phyloP scores from a whole-genome alignment of 30 jellyfish, hydroid and myxozoan species.

The Aurelia sp. region DNA sequence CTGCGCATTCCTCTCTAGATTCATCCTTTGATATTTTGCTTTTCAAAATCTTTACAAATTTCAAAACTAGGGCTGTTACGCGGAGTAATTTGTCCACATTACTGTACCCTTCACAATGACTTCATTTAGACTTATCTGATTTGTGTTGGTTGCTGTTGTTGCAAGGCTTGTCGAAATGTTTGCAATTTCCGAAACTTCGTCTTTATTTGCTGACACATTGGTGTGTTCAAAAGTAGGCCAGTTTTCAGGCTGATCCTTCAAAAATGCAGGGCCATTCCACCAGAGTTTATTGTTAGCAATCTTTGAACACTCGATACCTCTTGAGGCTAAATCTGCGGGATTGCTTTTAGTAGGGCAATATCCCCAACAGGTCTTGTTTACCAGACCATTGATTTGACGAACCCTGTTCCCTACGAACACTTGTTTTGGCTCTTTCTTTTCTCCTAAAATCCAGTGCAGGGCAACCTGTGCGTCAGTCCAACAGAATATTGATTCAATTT shows the following conservation, averaged over 20 bases:
- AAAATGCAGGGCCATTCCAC: constrained; percentile 36
- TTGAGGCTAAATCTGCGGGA: constrained; percentile 11
- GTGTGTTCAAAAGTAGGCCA: background rate
- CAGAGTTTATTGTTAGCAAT: background rate
- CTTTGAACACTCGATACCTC: background rate
- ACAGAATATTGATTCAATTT: background rate
- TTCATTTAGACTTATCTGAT: background rate
- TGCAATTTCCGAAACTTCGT: background rate
- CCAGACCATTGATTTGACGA: background rate
- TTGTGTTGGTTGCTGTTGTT: no score
- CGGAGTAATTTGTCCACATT: background rate
- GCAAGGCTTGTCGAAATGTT: no score
- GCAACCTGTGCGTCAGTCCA: constrained; percentile 29
- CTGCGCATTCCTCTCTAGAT: no score
- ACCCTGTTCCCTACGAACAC: no score
- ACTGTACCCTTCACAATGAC: constrained; percentile 13
- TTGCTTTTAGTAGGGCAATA: background rate
- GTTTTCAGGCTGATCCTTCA: background rate
- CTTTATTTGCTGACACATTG: background rate
- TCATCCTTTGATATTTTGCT: background rate
- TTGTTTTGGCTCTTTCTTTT: background rate
- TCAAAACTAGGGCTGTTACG: constrained; percentile 12
- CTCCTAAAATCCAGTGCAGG: constrained; percentile 2
- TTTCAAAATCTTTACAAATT: constrained; percentile 1
- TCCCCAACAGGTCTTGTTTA: background rate